Percentiles rank a stretch among this genome's conserved stretches.
These are phyloP conservation scores for Bombus impatiens DNA, from an alignment of 1,140 invertebrate genomes.

Conservation along the genomic window DNA sequence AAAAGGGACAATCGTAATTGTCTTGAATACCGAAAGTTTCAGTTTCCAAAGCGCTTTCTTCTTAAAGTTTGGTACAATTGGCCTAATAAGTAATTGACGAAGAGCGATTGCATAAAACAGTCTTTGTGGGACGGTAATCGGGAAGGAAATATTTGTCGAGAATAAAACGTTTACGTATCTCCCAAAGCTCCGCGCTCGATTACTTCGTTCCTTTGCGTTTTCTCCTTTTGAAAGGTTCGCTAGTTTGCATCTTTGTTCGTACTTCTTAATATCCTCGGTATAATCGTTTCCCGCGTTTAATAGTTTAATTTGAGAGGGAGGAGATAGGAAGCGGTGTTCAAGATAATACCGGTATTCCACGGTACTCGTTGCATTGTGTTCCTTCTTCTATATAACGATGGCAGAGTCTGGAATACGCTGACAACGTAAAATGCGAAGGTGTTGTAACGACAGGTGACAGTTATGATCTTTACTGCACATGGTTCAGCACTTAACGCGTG, in stretches of 20 bases:
- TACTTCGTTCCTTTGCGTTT: neutral
- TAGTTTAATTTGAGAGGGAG: neutral
- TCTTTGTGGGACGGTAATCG: neutral
- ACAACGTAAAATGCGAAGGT: constrained; percentile 39
- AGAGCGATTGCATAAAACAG: neutral
- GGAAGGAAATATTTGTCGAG: neutral
- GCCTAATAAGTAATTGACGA: neutral
- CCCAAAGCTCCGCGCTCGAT: neutral
- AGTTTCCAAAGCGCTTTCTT: neutral
- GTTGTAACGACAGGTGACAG: constrained; percentile 31
- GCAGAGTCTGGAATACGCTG: constrained; percentile 9
- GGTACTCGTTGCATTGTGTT: neutral
- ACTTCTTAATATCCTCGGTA: too few species aligned
- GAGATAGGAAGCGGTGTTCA: neutral
- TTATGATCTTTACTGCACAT: constrained; percentile 34
- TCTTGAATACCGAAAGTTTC: neutral
- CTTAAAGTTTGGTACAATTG: neutral
- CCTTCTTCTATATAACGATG: neutral
- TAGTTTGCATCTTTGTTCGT: neutral
- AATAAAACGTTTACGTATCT: neutral
- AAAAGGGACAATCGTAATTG: neutral
- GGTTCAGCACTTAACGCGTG: constrained; percentile 56
- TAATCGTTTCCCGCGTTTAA: neutral
- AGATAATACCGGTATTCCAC: neutral
- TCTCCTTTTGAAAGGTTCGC: neutral